phyloP scores from a whole-genome alignment of 1,140 invertebrate genomes.

The Coboldia fuscipes region DNA sequence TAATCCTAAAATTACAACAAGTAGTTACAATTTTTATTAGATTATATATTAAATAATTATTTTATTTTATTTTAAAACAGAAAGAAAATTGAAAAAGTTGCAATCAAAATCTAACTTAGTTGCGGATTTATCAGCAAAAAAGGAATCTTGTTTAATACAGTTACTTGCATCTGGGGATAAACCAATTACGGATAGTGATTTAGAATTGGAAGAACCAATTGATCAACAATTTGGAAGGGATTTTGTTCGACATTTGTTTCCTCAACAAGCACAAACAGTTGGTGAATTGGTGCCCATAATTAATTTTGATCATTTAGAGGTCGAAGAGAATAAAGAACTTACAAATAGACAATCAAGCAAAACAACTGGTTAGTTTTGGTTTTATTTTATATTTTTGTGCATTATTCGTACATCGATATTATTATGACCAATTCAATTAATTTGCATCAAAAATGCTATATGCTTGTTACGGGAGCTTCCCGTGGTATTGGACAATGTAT shows the following conservation, averaged over 20 bases:
- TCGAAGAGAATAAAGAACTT: constrained; percentile 2
- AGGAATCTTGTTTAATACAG: constrained; percentile 22
- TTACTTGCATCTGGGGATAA: constrained; percentile 12
- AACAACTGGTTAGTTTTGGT: background rate
- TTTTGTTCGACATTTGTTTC: constrained; percentile 21
- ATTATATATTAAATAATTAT: background rate
- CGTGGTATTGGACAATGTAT: constrained; percentile 67
- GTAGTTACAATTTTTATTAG: background rate
- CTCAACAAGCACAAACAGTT: constrained; percentile 22
- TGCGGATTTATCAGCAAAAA: constrained; percentile 23
- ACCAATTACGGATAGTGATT: constrained; percentile 6
- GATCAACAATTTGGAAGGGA: constrained; percentile 9
- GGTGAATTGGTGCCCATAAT: constrained; percentile 25
- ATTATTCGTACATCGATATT: background rate
- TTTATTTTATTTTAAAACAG: constrained; percentile 10
- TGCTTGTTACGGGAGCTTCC: constrained; percentile 66
- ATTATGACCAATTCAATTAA: constrained; percentile 12
- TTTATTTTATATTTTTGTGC: background rate
- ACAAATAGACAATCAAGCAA: constrained; percentile 2
- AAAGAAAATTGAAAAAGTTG: constrained; percentile 24
- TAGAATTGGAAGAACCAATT: constrained; percentile 19
- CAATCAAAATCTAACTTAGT: constrained; percentile 22
- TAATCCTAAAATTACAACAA: background rate
- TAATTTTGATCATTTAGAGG: constrained; percentile 23
- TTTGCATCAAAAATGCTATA: constrained; percentile 25